Evolutionary conservation across 2,797 vertebrate species (phyloP).

Genomic region (Cyprinella venusta): DNA sequence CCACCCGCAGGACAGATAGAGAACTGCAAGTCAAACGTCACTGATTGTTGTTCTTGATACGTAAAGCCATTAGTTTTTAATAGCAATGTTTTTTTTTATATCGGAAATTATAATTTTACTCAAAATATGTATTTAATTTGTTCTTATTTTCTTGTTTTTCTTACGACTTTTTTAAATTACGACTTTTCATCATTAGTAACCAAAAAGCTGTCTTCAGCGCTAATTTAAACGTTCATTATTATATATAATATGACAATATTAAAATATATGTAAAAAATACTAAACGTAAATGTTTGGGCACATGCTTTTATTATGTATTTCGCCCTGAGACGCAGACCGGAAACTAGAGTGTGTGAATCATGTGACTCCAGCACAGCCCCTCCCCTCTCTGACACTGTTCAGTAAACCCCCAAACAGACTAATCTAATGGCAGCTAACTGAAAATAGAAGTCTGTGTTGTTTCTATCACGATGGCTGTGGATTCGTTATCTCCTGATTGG

Average conservation of each 20-base stretch:
- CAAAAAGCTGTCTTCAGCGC: too few species aligned
- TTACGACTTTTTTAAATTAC: neutral
- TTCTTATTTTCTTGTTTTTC: neutral
- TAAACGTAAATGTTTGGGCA: neutral
- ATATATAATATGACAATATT: neutral
- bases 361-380: conserved; percentile 26
- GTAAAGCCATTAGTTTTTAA: neutral
- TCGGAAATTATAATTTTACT: neutral
- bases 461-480: conserved; percentile 78
- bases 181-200: neutral
- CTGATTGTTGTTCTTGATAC: neutral
- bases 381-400: conserved; percentile 15
- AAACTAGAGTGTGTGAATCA: neutral
- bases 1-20: neutral
- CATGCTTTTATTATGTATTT: conserved; percentile 3
- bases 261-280: neutral
- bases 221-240: neutral
- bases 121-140: neutral
- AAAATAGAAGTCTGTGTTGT: conserved; percentile 12
- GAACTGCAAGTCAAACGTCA: neutral
- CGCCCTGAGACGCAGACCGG: neutral
- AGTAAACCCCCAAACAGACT: conserved; percentile 12
- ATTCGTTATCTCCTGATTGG: conserved; percentile 92
- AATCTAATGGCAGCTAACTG: conserved; percentile 9
- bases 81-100: neutral